Evolutionary conservation across 2,113 vertebrate genomes (phyloP).

Genomic region (human (Homo sapiens)): DNA sequence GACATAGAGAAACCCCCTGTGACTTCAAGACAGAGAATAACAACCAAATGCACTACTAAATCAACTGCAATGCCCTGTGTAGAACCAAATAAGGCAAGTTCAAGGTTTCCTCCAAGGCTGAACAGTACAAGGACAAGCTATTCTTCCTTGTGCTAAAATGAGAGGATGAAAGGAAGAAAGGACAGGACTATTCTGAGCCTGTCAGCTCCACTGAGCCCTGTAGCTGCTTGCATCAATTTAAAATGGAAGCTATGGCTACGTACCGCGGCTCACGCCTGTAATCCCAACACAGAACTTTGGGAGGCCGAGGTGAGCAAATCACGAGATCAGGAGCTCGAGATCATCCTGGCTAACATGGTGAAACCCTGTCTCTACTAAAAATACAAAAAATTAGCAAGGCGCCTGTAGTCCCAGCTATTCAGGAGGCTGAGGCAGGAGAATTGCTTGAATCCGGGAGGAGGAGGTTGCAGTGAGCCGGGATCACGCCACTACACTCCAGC

Average conservation of each 20-base stretch:
- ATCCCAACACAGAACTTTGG: no score
- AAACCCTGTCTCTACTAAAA: no score
- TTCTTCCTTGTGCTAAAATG: constrained; percentile 56
- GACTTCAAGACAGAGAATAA: constrained; percentile 35
- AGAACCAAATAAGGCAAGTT: constrained; percentile 68
- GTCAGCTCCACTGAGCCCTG: constrained; percentile 31
- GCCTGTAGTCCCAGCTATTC: no score
- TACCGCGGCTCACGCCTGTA: no score
- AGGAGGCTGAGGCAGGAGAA: no score
- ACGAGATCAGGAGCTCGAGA: no score
- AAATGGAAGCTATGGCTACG: constrained; percentile 10
- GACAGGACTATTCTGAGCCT: constrained; percentile 19
- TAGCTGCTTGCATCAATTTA: constrained; percentile 48
- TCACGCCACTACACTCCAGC: no score
- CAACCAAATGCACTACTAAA: constrained; percentile 57
- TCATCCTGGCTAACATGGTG: no score
- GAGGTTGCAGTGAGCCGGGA: no score
- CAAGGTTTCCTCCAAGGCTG: neutral
- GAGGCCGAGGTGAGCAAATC: no score
- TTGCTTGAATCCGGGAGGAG: no score
- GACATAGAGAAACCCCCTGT: constrained; percentile 56
- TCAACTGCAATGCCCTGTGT: neutral
- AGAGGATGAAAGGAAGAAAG: constrained; percentile 49
- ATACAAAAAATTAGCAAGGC: no score
- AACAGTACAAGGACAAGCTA: constrained; percentile 34